Base-by-base conservation (phyloP, 1,140 invertebrate genomes). In the Megalopta genalis region DNA sequence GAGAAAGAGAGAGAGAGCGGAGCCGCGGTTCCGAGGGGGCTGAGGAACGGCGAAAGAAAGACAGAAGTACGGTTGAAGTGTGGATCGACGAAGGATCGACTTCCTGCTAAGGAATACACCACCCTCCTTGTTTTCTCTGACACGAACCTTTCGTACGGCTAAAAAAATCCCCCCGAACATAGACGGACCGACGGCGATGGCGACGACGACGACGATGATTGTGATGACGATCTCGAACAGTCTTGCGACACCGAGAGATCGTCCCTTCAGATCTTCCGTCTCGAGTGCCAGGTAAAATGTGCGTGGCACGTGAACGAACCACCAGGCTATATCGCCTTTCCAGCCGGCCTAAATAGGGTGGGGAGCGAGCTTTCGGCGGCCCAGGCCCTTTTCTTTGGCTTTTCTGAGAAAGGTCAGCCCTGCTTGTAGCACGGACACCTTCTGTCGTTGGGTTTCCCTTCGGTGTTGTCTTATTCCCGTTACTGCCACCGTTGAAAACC, bases 271-370 rank as follows among this genome's bases (percentile, higher is more conserved):
- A 76, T 85, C 42, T 46, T 65, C 62, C n/a, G 42, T 72, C 52
- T 60, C 52, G 71, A 27, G 80, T 57, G 39, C 42, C 57, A 59
- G 72, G 23, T 42, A 76, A 79, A 86, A 86, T 86, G 80, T 86
- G 84, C 76, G 42, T 27, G 75, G 70, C 83, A 79, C 80, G 71
- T 77, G 84, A 86, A 72, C 52, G 42, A 60, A 52, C 49, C 54
- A 57, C 54, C 52, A 23, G 52, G 80, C 57, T 80, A 74, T 80
- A 74, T 80, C 80, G 60, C 64, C 80, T 86, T 73, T 86, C 71
- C 69, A 74, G 62, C 54, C 49, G 25, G 59, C 25, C 14, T 42
- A 14, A 52, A 52, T 14, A 52, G 10, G 18, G 18, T 64, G 42
- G 9, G n/a, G 16, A 54, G 18, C 46, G 46, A 32, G 14, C 70